Percentiles rank a stretch among this genome's conserved stretches.
Evolutionary conservation across 2,113 vertebrate species (phyloP).

Genomic region (Pavo muticus): DNA sequence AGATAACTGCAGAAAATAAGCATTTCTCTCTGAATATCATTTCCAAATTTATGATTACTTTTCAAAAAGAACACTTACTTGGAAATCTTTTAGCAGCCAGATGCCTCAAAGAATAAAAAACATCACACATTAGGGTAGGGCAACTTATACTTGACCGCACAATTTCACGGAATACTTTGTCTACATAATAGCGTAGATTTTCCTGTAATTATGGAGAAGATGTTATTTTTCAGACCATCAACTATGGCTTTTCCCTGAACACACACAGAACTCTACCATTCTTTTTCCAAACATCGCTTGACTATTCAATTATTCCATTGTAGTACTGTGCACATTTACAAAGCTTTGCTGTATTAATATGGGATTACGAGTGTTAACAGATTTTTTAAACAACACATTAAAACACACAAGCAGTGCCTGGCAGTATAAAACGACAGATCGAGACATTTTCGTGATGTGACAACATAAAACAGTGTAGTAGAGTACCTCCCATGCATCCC

Average conservation of each 20-base stretch:
- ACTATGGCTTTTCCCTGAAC: background rate
- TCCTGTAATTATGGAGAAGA: slow-evolving; percentile 82
- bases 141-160: slow-evolving; percentile 95
- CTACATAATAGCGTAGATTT: slow-evolving; percentile 93
- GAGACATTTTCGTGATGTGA: background rate
- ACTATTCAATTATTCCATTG: background rate
- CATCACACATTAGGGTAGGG: slow-evolving; percentile 96
- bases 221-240: slow-evolving; percentile 7
- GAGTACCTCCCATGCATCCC: background rate
- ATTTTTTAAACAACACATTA: background rate
- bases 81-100: slow-evolving; percentile 92
- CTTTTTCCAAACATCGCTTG: background rate
- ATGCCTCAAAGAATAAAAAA: slow-evolving; percentile 93
- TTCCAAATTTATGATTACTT: background rate
- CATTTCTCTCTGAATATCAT: background rate
- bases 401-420: background rate
- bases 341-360: background rate
- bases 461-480: background rate
- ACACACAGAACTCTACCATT: background rate
- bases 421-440: background rate
- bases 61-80: slow-evolving; percentile 81
- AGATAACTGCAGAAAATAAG: background rate
- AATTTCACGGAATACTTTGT: slow-evolving; percentile 96
- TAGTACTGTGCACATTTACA: background rate
- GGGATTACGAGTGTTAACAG: background rate